Conservation (phyloP, 2,797 vertebrate genomes). For the Leptodactylus fallax region DNA sequence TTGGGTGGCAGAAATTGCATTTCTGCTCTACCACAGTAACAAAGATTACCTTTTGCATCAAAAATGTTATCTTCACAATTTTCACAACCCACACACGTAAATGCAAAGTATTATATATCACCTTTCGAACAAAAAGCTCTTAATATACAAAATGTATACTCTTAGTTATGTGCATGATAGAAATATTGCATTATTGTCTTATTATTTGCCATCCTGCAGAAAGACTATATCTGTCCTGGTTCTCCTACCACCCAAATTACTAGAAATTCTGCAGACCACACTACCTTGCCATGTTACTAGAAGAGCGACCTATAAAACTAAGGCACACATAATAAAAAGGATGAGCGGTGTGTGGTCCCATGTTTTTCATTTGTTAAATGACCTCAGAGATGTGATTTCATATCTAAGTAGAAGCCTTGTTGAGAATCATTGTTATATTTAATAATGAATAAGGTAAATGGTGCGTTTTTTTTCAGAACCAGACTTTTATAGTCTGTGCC, state of each 20-base stretch:
- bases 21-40: too few relatives aligned
- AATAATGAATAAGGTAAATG: constrained; percentile 78
- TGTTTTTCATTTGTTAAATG: constrained; percentile 8
- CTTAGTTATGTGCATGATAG: too few relatives aligned
- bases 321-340: constrained; percentile 7
- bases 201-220: neutral
- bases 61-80: too few relatives aligned
- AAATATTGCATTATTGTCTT: too few relatives aligned
- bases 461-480: constrained; percentile 72
- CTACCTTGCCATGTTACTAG: neutral
- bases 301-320: neutral
- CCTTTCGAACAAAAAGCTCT: too few relatives aligned
- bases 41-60: too few relatives aligned
- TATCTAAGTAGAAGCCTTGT: constrained; percentile 67
- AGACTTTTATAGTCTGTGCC: constrained; percentile 69
- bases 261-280: neutral
- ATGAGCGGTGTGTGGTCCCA: constrained; percentile 17
- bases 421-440: constrained; percentile 74
- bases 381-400: constrained; percentile 8
- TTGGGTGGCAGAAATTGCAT: too few relatives aligned
- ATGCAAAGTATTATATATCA: too few relatives aligned
- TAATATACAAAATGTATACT: too few relatives aligned
- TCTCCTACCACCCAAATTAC: neutral
- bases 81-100: too few relatives aligned
- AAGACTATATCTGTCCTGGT: neutral